Percentiles rank a stretch among this genome's conserved stretches.
These are phyloP conservation scores for Orchesella cincta DNA, from an alignment of 1,140 invertebrate genomes.

Conservation along the genomic window DNA sequence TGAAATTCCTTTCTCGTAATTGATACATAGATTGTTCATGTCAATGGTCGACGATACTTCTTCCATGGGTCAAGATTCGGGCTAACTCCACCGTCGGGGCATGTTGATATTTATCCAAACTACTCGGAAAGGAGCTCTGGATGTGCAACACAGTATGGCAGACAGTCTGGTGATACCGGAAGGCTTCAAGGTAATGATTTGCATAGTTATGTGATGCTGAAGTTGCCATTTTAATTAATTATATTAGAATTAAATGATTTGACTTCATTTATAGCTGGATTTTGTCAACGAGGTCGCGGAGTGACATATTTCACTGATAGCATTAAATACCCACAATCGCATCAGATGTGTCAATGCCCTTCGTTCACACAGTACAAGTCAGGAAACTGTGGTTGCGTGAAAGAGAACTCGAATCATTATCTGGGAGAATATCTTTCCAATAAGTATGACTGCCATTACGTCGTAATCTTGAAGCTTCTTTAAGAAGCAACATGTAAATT, in stretches of 20 bases:
- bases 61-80: conserved; percentile 34
- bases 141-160: not conserved
- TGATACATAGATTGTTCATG: conserved; percentile 20
- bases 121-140: conserved; percentile 3
- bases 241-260: not conserved
- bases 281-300: conserved; percentile 33
- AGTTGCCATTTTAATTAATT: conserved; percentile 7
- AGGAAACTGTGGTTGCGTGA: conserved; percentile 18
- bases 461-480: not conserved
- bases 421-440: conserved; percentile 14
- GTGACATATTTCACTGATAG: conserved; percentile 38
- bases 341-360: conserved; percentile 37
- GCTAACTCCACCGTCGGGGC: conserved; percentile 21
- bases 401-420: not conserved
- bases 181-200: conserved; percentile 9
- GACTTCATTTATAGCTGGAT: conserved; percentile 26
- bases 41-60: conserved; percentile 40
- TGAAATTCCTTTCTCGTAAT: not conserved
- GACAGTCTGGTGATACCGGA: not conserved
- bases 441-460: conserved; percentile 6
- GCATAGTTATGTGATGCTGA: not conserved
- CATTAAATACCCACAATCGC: conserved; percentile 7
- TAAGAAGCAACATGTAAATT: not conserved
- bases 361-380: conserved; percentile 32
- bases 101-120: conserved; percentile 30